These are phyloP conservation scores for Ia io DNA, from an alignment of 2,113 vertebrate genomes.

Conservation along the genomic window DNA sequence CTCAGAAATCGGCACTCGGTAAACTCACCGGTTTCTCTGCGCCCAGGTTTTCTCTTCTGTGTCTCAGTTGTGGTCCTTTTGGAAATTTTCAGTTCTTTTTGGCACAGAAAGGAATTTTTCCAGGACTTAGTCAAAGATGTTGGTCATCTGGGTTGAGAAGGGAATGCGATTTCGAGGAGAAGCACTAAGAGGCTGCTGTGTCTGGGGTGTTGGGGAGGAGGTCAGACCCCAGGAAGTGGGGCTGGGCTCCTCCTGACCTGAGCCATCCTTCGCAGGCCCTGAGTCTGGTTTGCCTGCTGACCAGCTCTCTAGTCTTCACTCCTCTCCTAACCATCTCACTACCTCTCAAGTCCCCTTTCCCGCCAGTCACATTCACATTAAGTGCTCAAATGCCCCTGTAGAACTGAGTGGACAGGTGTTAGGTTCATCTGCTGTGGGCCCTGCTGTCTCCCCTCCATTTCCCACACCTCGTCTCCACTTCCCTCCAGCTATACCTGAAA, in stretches of 20 bases:
- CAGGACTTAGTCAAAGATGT: slow-evolving; percentile 37
- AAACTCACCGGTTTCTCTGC: not conserved
- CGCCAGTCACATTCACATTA: not conserved
- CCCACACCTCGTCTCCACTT: not conserved
- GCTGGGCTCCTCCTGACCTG: not conserved
- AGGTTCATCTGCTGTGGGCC: no score
- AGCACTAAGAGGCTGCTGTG: not conserved
- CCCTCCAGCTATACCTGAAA: not conserved
- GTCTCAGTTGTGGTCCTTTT: slow-evolving; percentile 5
- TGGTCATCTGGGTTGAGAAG: not conserved
- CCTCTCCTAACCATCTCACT: not conserved
- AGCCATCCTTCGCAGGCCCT: not conserved
- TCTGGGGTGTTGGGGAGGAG: accelerated
- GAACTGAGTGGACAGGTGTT: not conserved
- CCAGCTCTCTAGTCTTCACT: not conserved
- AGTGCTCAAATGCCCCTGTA: not conserved
- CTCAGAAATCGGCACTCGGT: not conserved
- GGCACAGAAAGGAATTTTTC: slow-evolving; percentile 66
- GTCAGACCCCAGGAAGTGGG: not conserved
- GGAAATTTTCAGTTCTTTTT: slow-evolving; percentile 51
- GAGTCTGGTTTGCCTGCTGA: not conserved
- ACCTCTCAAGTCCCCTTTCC: not conserved
- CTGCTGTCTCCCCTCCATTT: no score
- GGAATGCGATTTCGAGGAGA: not conserved
- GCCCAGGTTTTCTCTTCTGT: not conserved